A percentile compares a stretch with the other conserved stretches of the same genome.
phyloP scores from a whole-genome alignment of 2,797 vertebrate genomes.

The Anguilla obscura region DNA sequence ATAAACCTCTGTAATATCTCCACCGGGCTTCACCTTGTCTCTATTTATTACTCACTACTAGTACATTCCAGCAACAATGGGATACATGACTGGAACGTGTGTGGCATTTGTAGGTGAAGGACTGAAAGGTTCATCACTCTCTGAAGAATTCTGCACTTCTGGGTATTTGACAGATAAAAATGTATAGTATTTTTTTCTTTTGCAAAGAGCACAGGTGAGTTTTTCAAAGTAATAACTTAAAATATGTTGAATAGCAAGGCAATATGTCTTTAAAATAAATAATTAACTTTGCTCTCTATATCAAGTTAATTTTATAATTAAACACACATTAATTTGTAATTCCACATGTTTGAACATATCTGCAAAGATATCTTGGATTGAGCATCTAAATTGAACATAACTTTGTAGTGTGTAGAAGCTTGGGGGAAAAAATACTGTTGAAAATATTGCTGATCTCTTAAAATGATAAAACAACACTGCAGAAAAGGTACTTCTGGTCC shows the following conservation, averaged over 20 bases:
- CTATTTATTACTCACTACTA: background rate
- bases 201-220: background rate
- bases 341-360: too few species aligned
- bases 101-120: background rate
- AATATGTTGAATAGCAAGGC: too few species aligned
- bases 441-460: conserved; percentile 69
- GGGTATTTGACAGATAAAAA: background rate
- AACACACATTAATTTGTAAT: too few species aligned
- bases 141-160: background rate
- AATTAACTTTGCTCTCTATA: too few species aligned
- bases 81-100: background rate
- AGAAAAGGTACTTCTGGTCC: conserved; percentile 65
- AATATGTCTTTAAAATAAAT: too few species aligned
- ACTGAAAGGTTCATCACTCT: background rate
- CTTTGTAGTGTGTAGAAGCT: too few species aligned
- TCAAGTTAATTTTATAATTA: too few species aligned
- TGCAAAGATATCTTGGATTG: too few species aligned
- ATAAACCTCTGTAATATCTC: conserved; percentile 52
- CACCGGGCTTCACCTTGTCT: conserved; percentile 47
- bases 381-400: too few species aligned
- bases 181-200: background rate
- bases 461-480: conserved; percentile 60
- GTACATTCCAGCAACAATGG: conserved; percentile 6
- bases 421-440: conserved; percentile 58
- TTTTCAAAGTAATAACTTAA: too few species aligned